A percentile compares a stretch with the other conserved stretches of the same genome.
phyloP scores from a whole-genome alignment of 2,797 vertebrate genomes.

The Micropoecilia bifurca region DNA sequence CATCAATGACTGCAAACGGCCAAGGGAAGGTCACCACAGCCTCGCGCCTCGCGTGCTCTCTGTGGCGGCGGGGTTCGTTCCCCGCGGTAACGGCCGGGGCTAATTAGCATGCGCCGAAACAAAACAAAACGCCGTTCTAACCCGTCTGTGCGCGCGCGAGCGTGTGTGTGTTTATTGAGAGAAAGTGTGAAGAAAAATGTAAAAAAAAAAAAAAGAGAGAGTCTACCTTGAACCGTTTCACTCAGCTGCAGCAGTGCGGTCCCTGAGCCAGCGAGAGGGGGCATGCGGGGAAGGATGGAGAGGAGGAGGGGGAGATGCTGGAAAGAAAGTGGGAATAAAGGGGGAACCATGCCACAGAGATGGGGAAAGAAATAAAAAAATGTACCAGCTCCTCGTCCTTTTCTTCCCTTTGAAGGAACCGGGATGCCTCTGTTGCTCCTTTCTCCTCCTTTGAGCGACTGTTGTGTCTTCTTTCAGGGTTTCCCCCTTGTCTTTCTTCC shows the following conservation, averaged over 20 bases:
- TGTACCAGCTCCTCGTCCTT: conserved; percentile 64
- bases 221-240: conserved; percentile 59
- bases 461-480: conserved; percentile 23
- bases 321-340: conserved; percentile 10
- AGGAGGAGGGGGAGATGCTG: neutral
- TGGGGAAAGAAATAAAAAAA: neutral
- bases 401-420: conserved; percentile 45
- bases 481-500: conserved; percentile 25
- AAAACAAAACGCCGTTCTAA: neutral
- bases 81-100: neutral
- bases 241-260: conserved; percentile 77
- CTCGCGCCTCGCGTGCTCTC: conserved; percentile 20
- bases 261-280: conserved; percentile 37
- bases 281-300: neutral
- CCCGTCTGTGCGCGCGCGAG: neutral
- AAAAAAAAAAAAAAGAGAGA: neutral
- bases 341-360: conserved; percentile 53
- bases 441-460: conserved; percentile 4
- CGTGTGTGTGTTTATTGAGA: neutral
- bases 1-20: conserved; percentile 57
- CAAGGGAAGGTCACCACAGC: conserved; percentile 65
- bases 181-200: neutral
- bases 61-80: neutral
- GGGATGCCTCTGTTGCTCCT: conserved; percentile 26
- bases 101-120: neutral